Evolutionary conservation across 2,888 invertebrate species (phyloP).

Genomic region (Xanthia togata): DNA sequence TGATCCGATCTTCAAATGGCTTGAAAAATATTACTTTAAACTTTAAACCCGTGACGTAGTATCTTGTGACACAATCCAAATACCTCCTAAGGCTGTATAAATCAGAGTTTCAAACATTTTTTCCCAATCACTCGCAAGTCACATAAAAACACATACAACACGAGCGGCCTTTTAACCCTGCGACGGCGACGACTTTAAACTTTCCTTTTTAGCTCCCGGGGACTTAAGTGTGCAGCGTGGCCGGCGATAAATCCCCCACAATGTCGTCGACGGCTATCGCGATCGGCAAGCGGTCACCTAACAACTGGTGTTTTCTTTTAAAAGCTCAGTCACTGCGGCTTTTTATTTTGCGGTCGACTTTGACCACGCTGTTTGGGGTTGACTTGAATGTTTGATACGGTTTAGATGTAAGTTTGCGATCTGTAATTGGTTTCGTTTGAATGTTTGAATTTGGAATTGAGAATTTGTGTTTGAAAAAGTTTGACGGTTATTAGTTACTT

Average conservation of each 20-base stretch:
- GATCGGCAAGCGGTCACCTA: conserved; percentile 69
- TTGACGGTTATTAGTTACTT: background rate
- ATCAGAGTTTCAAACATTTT: conserved; percentile 42
- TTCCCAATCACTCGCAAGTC: conserved; percentile 38
- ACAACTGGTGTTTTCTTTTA: conserved; percentile 70
- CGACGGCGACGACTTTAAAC: conserved; percentile 64
- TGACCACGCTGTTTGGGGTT: conserved; percentile 56
- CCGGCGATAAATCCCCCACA: conserved; percentile 69
- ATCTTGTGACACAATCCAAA: background rate
- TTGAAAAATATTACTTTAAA: conserved; percentile 7
- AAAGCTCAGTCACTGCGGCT: conserved; percentile 61
- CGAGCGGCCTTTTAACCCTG: conserved; percentile 57
- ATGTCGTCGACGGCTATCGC: conserved; percentile 69
- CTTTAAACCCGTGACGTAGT: background rate
- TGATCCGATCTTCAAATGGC: background rate
- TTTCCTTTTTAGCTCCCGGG: conserved; percentile 69
- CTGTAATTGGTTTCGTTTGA: conserved; percentile 42
- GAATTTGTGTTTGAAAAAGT: background rate
- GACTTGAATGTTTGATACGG: conserved; percentile 61
- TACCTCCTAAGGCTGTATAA: conserved; percentile 1
- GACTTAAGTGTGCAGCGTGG: conserved; percentile 69
- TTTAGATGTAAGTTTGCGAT: conserved; percentile 56
- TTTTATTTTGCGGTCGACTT: conserved; percentile 68
- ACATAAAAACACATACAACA: conserved; percentile 59
- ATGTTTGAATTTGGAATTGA: conserved; percentile 31